Conservation (phyloP, 2,113 vertebrate genomes). For the Podarcis cretensis region DNA sequence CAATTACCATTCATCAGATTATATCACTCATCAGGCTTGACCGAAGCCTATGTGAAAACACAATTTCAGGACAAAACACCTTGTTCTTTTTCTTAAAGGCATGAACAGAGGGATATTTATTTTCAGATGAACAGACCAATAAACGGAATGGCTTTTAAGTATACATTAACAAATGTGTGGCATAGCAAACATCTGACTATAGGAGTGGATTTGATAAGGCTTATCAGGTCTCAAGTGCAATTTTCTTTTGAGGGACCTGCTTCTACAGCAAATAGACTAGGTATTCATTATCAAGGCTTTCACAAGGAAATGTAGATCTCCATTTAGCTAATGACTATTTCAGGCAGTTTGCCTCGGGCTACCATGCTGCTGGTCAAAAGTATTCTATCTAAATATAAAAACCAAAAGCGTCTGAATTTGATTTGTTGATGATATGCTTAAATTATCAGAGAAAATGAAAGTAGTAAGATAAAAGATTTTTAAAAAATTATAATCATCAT, state of each 20-base stretch:
- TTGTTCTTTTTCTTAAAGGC: constrained; percentile 20
- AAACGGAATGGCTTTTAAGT: constrained; percentile 17
- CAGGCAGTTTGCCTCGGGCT: constrained; percentile 35
- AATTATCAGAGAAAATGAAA: constrained; percentile 22
- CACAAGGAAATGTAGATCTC: constrained; percentile 22
- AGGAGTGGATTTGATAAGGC: constrained; percentile 25
- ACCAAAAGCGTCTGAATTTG: neutral
- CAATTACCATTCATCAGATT: constrained; percentile 7
- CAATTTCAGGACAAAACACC: constrained; percentile 22
- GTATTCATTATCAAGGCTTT: constrained; percentile 24
- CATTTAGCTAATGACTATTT: constrained; percentile 41
- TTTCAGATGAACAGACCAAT: constrained; percentile 24
- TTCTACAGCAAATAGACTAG: constrained; percentile 23
- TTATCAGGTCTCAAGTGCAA: neutral
- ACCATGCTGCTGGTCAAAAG: neutral
- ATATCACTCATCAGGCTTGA: constrained; percentile 1
- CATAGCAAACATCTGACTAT: constrained; percentile 10
- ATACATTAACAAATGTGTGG: neutral
- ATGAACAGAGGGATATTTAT: neutral
- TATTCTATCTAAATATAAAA: constrained; percentile 12
- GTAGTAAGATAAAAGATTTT: neutral
- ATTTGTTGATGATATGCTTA: neutral
- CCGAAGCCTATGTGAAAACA: constrained; percentile 21
- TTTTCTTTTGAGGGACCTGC: constrained; percentile 46
- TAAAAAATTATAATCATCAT: neutral